Evolutionary conservation across 2,113 vertebrate genomes (phyloP), one percentile per base, ranked within the genome.

Genomic region (Pipa parva): DNA sequence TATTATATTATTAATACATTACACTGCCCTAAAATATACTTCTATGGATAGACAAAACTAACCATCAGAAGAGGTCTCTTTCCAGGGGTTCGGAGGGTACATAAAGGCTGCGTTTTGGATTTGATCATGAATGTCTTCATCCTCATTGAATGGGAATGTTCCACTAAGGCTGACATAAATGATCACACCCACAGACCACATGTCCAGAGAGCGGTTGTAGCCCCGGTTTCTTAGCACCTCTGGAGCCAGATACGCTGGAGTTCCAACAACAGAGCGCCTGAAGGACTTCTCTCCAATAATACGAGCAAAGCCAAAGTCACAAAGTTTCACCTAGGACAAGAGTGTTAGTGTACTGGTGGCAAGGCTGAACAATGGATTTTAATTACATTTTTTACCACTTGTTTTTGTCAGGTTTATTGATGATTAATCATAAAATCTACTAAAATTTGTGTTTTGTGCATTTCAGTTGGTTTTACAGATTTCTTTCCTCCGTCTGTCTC

Each of bases 121-220:
- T 84, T 96, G 94, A 78, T 96, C 93, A 0, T 90, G 93, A 80
- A 96, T 96, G 49, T 96, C 94, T 74, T 96, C 94, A 0, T 96
- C 94, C 74, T 96, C 94, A 6, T 96, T 95, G 74, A 95, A 95
- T 1, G 93, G 93, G 74, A 95, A 95, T 0, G 93, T 95, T 18
- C 93, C 93, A 0, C 93, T 95, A 56, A 96, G 84, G 82, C 94
- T 96, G 74, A 96, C 94, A 0, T 96, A 96, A 89, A 95, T 92
- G 64, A 96, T 95, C 58, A 96, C 94, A 0, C 94, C 94, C 6
- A 96, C 93, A 0, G 94, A 96, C 94, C 94, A 96, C 94, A 96
- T 96, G 78, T 96, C 94, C 72, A 96, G 76, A 0, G 94, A 95
- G 54, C 94, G 92, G 81, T 95, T 96, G 78, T 96, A 96, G 54